Conservation (phyloP, 2,797 vertebrate species). For the Glyptemys insculpta region DNA sequence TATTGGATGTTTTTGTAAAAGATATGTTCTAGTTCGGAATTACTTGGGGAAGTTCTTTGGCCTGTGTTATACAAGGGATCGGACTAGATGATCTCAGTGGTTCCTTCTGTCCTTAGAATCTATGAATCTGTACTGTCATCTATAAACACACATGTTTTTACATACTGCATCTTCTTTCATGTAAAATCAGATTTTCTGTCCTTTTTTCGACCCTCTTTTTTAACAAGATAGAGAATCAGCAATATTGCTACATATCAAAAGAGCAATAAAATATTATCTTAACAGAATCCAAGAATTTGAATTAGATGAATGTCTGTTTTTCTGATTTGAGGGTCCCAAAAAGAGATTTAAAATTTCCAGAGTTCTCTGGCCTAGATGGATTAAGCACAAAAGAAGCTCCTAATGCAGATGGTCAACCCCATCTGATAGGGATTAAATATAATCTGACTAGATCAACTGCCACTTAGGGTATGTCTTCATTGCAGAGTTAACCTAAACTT, state of each 20-base stretch:
- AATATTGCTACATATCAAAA: not conserved
- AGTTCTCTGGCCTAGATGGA: not conserved
- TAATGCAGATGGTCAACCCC: not conserved
- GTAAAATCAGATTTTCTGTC: not conserved
- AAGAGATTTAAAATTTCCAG: not conserved
- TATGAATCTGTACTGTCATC: not conserved
- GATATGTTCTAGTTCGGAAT: not conserved
- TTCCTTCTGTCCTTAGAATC: not conserved
- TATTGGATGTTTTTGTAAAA: not conserved
- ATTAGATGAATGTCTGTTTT: not conserved
- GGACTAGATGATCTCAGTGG: not conserved
- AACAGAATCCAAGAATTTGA: not conserved
- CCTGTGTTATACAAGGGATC: not conserved
- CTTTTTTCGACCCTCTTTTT: not conserved
- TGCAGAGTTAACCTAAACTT: not conserved
- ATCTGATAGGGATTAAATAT: not conserved
- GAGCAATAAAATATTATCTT: not conserved
- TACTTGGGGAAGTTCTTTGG: not conserved
- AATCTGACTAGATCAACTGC: not conserved
- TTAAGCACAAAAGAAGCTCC: not conserved
- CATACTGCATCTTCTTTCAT: not conserved
- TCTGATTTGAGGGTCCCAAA: not conserved
- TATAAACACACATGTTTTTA: not conserved
- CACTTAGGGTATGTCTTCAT: not conserved
- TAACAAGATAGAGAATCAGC: not conserved